These are phyloP conservation scores for Rhizomys pruinosus DNA, from an alignment of 2,113 vertebrate genomes.

Conservation along the genomic window DNA sequence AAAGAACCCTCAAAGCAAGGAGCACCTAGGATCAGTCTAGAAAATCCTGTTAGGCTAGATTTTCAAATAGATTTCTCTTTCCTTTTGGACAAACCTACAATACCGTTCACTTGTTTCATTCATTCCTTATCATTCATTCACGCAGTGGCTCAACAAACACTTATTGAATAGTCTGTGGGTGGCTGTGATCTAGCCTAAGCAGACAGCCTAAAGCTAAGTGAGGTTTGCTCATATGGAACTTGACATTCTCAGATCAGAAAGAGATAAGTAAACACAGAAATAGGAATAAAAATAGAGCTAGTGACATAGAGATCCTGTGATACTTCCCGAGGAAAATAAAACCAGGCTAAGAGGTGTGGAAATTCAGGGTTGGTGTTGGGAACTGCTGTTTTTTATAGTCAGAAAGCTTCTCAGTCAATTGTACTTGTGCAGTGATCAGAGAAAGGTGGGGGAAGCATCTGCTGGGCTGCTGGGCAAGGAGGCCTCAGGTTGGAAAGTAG, in stretches of 20 bases:
- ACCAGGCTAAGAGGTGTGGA: neutral
- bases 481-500: neutral
- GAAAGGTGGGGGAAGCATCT: neutral
- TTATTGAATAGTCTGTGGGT: neutral
- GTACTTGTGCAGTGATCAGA: neutral
- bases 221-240: neutral
- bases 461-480: neutral
- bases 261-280: neutral
- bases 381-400: neutral
- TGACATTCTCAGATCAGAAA: neutral
- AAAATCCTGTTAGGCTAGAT: constrained; percentile 36
- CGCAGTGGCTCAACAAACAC: neutral
- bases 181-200: neutral
- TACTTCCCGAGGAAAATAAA: constrained; percentile 1
- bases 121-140: constrained; percentile 19
- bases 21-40: neutral
- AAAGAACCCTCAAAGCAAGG: neutral
- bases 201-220: neutral
- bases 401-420: neutral
- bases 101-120: neutral
- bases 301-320: neutral
- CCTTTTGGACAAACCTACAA: constrained; percentile 12
- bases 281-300: neutral
- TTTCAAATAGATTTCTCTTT: constrained; percentile 51
- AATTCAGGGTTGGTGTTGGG: neutral